Evolutionary conservation across 1,140 invertebrate species (phyloP).

Genomic region (Philaenus spumarius): DNA sequence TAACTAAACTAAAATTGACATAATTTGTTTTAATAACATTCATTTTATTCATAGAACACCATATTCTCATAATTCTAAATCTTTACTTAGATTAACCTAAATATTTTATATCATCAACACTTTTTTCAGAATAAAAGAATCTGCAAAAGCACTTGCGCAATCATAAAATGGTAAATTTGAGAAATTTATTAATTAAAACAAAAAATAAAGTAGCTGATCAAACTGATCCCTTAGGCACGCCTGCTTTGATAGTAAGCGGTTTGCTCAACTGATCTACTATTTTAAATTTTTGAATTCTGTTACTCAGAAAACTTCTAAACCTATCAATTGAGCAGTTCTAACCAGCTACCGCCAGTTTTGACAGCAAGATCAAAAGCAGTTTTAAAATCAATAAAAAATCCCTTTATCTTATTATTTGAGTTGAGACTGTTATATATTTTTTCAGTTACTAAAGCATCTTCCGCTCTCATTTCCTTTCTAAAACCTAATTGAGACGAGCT

Average conservation of each 20-base stretch:
- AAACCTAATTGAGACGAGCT: constrained; percentile 9
- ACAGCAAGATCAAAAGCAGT: constrained; percentile 4
- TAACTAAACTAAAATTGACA: constrained; percentile 1
- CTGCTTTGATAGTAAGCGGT: neutral
- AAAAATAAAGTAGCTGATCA: neutral
- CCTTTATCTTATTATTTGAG: neutral
- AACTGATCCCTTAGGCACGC: constrained; percentile 9
- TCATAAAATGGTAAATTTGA: no score
- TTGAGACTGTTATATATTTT: constrained; percentile 11
- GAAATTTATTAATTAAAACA: constrained; percentile 8
- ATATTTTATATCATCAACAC: no score
- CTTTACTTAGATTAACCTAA: neutral
- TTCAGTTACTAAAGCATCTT: neutral
- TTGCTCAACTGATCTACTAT: neutral
- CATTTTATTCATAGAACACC: neutral
- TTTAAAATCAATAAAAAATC: no score
- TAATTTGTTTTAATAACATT: neutral
- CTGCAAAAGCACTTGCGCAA: no score
- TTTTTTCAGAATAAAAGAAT: no score
- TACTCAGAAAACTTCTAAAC: constrained; percentile 2
- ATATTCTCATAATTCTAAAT: neutral
- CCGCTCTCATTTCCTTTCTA: constrained; percentile 7
- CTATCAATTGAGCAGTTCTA: neutral
- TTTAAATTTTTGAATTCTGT: neutral
- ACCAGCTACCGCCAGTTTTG: no score